phyloP scores from a whole-genome alignment of 2,888 invertebrate species.

The Andrena minutula region DNA sequence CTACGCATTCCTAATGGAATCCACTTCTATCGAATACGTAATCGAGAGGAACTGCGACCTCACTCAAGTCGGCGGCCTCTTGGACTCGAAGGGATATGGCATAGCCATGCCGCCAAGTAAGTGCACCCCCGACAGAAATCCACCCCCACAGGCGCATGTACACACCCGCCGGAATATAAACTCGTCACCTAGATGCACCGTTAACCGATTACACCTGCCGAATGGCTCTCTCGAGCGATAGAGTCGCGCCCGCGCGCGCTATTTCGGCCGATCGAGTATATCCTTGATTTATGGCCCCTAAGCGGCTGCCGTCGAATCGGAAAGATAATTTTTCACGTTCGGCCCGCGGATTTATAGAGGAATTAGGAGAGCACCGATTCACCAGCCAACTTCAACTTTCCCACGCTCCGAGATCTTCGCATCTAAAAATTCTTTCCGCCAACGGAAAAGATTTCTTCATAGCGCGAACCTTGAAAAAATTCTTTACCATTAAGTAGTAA shows the following conservation, averaged over 20 bases:
- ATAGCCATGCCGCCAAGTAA: conserved; percentile 96
- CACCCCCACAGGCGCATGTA: not conserved
- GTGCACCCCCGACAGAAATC: conserved; percentile 78
- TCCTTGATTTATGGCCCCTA: conserved; percentile 42
- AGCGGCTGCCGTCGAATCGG: conserved; percentile 30
- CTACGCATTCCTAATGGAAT: conserved; percentile 99
- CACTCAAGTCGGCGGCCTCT: conserved; percentile 91
- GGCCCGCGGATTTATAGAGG: conserved; percentile 33
- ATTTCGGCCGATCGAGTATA: conserved; percentile 31
- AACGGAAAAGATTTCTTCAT: not conserved
- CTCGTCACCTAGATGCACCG: conserved; percentile 21
- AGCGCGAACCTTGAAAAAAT: not conserved
- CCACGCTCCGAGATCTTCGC: not conserved
- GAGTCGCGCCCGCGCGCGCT: conserved; percentile 11
- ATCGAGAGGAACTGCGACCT: conserved; percentile 94
- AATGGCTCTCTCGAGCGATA: conserved; percentile 18
- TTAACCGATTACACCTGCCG: conserved; percentile 34
- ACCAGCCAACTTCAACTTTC: not conserved
- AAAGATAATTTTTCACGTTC: conserved; percentile 51
- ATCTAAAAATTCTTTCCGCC: conserved; percentile 1
- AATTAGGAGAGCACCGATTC: conserved; percentile 20
- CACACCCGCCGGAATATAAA: conserved; percentile 9
- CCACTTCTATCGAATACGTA: conserved; percentile 96
- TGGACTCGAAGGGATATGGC: conserved; percentile 97
- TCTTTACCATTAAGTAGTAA: not conserved